Evolutionary conservation across 2,888 invertebrate genomes (phyloP), one percentile per base, ranked within the genome.

Genomic region (Neria commutata): DNA sequence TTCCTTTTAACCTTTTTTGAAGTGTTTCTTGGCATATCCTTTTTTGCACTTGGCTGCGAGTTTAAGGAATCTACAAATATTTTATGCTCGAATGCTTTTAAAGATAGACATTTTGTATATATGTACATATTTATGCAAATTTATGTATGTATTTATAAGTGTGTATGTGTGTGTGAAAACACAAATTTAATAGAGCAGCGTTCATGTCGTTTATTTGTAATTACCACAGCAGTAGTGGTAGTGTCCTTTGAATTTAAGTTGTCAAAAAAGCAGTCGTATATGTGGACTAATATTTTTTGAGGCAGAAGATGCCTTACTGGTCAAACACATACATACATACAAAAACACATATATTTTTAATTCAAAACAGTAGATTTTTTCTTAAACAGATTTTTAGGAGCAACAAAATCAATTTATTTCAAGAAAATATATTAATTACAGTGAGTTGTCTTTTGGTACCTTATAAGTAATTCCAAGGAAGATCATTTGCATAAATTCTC

Each of bases 1-100:
- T n/a, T n/a, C n/a, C n/a, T n/a, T n/a, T n/a, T n/a, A 37, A n/a
- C 37, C 21, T 17, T 17, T 42, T 42, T n/a, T n/a, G n/a, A n/a
- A n/a, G n/a, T n/a, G n/a, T n/a, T 42, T 19, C 42, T 42, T 42
- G 5, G 21, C 17, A 19, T 14, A 42, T 19, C 21, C 42, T 19
- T 14, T 42, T 21, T 2, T 42, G 6, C 14, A n/a, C n/a, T 19
- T 42, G 42, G 17, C 16, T 42, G 42, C 19, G 21, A 59, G 53
- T 62, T 60, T 63, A 60, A 58, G 62, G 59, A 61, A 48, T 54
- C 61, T 50, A 58, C 54, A 66, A 64, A 68, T 67, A 71, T 70
- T 72, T 70, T 61, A 68, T 67, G 66, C 64, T 67, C 64, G 66
- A 69, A 69, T 72, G 71, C 68, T 68, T 70, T 72, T 70, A 67